Percentiles rank a stretch among this genome's conserved stretches.
phyloP scores from a whole-genome alignment of 2,888 invertebrate species.

The Thelaira solivaga region DNA sequence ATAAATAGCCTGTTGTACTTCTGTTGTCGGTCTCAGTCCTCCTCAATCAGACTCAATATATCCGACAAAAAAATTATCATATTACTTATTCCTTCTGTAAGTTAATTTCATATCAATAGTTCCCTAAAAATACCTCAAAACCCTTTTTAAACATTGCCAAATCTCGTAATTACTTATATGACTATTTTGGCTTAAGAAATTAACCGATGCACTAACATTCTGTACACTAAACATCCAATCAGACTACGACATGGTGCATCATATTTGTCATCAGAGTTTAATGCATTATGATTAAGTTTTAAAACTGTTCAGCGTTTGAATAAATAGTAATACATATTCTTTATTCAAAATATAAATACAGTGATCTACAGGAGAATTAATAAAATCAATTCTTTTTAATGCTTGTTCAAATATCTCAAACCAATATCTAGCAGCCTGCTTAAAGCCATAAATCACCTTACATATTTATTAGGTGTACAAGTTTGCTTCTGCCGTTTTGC shows the following conservation, averaged over 20 bases:
- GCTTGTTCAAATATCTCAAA: too few relatives aligned
- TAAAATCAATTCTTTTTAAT: too few relatives aligned
- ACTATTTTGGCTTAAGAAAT: constrained; percentile 44
- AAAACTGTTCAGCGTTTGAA: constrained; percentile 45
- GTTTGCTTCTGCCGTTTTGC: too few relatives aligned
- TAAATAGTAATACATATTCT: too few relatives aligned
- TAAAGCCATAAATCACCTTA: constrained; percentile 57
- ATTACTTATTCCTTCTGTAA: constrained; percentile 2
- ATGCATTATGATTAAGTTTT: constrained; percentile 46
- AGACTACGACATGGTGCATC: constrained; percentile 52
- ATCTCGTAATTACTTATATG: constrained; percentile 44
- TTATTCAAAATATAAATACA: too few relatives aligned
- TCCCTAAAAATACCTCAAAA: constrained; percentile 19
- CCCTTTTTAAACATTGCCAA: constrained; percentile 45
- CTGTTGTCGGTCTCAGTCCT: constrained; percentile 54
- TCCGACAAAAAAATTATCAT: constrained; percentile 46
- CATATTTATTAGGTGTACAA: too few relatives aligned
- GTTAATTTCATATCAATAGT: constrained; percentile 32
- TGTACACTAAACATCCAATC: constrained; percentile 54
- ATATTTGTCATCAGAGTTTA: constrained; percentile 35
- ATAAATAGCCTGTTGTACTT: constrained; percentile 61
- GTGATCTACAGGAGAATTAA: too few relatives aligned
- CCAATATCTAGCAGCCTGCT: too few relatives aligned
- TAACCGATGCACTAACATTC: constrained; percentile 42
- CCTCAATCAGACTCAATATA: constrained; percentile 64